Evolutionary conservation across 2,797 vertebrate species (phyloP).

Genomic region (Peromyscus nudipes): DNA sequence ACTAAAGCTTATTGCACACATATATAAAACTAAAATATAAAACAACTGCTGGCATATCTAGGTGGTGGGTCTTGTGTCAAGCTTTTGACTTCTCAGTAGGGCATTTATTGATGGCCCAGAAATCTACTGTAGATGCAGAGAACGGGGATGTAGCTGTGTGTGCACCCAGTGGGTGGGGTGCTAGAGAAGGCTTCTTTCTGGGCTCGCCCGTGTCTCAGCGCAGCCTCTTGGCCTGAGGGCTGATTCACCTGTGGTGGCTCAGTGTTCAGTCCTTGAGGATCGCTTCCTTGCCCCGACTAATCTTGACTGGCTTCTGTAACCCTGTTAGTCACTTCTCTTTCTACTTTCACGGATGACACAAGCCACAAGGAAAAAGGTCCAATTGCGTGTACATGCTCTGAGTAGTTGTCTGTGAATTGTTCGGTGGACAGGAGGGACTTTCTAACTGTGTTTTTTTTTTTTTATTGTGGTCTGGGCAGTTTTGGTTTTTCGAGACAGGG

Average conservation of each 20-base stretch:
- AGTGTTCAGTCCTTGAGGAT: background rate
- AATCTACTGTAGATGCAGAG: background rate
- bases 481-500: no score
- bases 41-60: background rate
- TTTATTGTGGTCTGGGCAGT: no score
- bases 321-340: background rate
- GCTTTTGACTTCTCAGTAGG: background rate
- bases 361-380: background rate
- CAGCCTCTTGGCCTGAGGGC: background rate
- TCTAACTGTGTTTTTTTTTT: no score
- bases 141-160: background rate
- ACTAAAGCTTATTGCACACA: background rate
- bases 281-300: background rate
- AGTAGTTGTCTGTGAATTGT: background rate
- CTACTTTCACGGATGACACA: background rate
- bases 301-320: background rate
- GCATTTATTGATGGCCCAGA: background rate
- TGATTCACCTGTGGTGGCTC: background rate
- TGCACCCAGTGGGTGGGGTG: background rate
- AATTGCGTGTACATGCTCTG: accelerated
- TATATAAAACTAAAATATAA: background rate
- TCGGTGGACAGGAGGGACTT: accelerated
- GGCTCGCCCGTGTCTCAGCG: background rate
- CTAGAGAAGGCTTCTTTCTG: background rate
- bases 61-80: background rate